These are phyloP conservation scores for Pristionchus fissidentatus DNA, from an alignment of 2,888 invertebrate species.

Conservation along the genomic window DNA sequence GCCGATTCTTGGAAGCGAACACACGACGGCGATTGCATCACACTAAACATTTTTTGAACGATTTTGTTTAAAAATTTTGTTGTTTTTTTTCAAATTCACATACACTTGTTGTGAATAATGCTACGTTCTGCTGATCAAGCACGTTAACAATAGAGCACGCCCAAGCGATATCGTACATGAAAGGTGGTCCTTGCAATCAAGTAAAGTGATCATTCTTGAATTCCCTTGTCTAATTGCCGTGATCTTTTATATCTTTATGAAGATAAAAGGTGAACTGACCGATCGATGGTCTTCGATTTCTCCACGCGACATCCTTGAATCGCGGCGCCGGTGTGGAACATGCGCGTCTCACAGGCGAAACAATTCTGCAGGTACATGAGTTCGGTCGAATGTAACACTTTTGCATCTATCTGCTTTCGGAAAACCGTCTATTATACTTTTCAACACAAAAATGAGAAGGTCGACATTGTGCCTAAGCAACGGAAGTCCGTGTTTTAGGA, in stretches of 20 bases:
- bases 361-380: background rate
- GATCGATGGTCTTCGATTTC: background rate
- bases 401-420: background rate
- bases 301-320: background rate
- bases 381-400: background rate
- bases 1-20: background rate
- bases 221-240: no score
- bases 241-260: no score
- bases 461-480: no score
- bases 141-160: no score
- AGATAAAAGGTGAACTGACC: no score
- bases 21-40: background rate
- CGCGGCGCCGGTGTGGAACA: background rate
- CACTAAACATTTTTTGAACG: no score
- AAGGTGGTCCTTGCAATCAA: no score
- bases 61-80: no score
- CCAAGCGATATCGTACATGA: no score
- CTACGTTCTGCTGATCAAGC: no score
- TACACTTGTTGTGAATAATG: background rate
- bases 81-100: background rate
- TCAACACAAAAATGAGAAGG: background rate
- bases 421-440: background rate
- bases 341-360: background rate
- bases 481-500: background rate
- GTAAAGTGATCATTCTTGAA: no score